Evolutionary conservation across 1,140 invertebrate genomes (phyloP), one percentile per base, ranked within the genome.

Genomic region (Calephelis nemesis): DNA sequence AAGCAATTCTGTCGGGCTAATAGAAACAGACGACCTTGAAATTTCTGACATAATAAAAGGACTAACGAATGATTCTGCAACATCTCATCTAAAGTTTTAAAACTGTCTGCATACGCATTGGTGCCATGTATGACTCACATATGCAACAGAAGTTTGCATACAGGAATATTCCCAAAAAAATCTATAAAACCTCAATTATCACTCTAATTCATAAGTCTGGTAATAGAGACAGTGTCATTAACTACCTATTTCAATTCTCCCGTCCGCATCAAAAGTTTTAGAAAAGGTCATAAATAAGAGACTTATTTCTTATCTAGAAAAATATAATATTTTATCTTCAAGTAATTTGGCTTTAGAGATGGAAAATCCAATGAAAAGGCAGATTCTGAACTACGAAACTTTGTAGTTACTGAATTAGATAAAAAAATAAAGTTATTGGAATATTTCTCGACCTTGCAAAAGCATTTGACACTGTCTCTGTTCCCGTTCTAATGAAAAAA

Each of bases 91-190:
- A 52, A 30, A 54, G 39, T 65, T 45, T 12, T 65, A 42, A 65
- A 54, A 52, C 12, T 39, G 4, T 50, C 50, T 12, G 48, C 39
- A 42, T 0, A 11, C 4, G n/a, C 40, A 15, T 9, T 65, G 10
- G 50, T 52, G 9, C 64, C 49, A 42, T 10, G 39, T 42, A 65
- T 65, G 15, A 65, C 39, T 9, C 49, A 54, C 12, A 54, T 54
- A 8, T 52, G 48, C 13, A 65, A 65, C 8, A 6, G 50, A 40
- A 54, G 30, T 10, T n/a, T 65, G 11, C 15, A 9, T 11, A 13
- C n/a, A 39, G 64, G 64, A 7, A 67, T 62, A 39, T 67, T 67
- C n/a, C 65, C 65, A 39, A 48, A 47, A 12, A 47, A n/a, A n/a
- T 42, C 30, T 67, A 58, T 15, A 67, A 67, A 48, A 67, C 11